Percentiles rank a stretch among this genome's conserved stretches.
Conservation (phyloP, 2,113 vertebrate species). For the Tragulus kanchil region DNA sequence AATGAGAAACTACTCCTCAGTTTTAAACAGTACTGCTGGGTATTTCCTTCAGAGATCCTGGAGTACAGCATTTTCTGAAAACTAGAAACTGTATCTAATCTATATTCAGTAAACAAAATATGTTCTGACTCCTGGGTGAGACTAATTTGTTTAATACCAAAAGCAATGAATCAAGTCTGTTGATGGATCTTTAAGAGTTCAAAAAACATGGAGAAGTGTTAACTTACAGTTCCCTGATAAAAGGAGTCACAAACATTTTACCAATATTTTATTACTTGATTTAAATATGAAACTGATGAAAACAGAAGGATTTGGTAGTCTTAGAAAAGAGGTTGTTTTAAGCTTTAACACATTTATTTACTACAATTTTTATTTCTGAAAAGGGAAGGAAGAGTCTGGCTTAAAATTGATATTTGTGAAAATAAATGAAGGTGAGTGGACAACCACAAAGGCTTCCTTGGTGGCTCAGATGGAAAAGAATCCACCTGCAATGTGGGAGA, state of each 20-base stretch:
- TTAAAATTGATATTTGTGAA: background rate
- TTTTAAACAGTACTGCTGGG: background rate
- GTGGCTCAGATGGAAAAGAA: too few species aligned
- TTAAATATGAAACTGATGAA: conserved; percentile 35
- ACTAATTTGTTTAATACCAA: conserved; percentile 31
- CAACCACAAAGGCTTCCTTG: background rate
- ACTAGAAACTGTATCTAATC: background rate
- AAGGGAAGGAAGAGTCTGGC: background rate
- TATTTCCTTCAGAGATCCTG: background rate
- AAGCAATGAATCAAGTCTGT: background rate
- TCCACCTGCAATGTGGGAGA: too few species aligned
- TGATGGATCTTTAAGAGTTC: background rate
- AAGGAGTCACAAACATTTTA: background rate
- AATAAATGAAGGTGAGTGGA: background rate
- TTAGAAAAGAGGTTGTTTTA: background rate
- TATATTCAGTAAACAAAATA: conserved; percentile 24
- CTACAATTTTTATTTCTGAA: background rate
- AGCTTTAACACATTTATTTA: background rate
- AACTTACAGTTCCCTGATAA: background rate
- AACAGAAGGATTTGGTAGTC: background rate
- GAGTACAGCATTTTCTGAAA: background rate
- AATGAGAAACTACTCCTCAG: background rate
- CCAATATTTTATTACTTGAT: conserved; percentile 3
- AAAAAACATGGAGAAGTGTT: conserved; percentile 14
- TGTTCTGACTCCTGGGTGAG: background rate